Percentiles rank a stretch among this genome's conserved stretches.
phyloP scores from a whole-genome alignment of 1,140 invertebrate species.

The Orius insidiosus region DNA sequence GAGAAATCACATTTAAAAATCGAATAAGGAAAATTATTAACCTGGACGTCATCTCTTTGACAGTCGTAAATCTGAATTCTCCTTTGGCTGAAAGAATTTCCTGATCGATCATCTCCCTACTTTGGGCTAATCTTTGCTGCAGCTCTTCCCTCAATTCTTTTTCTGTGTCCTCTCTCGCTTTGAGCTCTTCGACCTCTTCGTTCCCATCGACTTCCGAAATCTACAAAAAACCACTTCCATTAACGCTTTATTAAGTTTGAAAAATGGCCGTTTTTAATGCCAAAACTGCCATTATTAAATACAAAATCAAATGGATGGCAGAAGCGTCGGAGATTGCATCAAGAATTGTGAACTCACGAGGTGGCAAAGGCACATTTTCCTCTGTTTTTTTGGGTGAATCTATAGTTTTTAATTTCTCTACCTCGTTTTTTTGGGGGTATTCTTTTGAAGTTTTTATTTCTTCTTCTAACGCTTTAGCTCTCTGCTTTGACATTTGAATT shows the following conservation, averaged over 20 bases:
- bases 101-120: background rate
- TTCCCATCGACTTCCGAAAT: no score
- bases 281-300: conserved; percentile 16
- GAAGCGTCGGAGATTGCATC: background rate
- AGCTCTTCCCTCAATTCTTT: conserved; percentile 5
- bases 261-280: background rate
- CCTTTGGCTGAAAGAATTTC: background rate
- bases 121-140: background rate
- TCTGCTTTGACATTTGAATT: conserved; percentile 14
- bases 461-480: conserved; percentile 14
- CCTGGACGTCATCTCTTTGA: background rate
- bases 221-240: no score
- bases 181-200: no score
- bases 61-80: background rate
- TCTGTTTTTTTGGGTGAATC: no score
- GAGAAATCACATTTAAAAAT: no score
- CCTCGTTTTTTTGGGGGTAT: background rate
- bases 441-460: conserved; percentile 14
- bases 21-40: no score
- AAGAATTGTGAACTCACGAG: no score
- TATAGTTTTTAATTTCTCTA: no score
- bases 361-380: no score
- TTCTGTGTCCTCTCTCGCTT: background rate
- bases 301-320: conserved; percentile 13
- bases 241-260: no score